A percentile compares a stretch with the other conserved stretches of the same genome.
Evolutionary conservation across 2,113 vertebrate genomes (phyloP).

Genomic region (Condylura cristata): DNA sequence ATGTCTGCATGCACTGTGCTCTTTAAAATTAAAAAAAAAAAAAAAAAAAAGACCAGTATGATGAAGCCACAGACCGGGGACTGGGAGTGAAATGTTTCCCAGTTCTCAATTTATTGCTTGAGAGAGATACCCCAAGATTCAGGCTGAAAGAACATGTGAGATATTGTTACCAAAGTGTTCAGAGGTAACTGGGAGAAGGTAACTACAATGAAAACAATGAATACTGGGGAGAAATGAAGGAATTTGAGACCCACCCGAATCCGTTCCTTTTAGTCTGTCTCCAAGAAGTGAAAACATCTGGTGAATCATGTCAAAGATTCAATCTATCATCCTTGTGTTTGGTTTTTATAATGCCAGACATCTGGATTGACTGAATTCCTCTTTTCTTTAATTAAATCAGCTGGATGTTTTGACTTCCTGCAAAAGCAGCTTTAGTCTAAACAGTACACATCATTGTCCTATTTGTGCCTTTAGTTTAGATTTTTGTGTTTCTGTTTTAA

Average conservation of each 20-base stretch:
- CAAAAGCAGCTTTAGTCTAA: slow-evolving; percentile 44
- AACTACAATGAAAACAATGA: slow-evolving; percentile 35
- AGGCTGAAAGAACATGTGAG: slow-evolving; percentile 26
- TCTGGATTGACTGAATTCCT: slow-evolving; percentile 69
- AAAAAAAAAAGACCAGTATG: background rate
- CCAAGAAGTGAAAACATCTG: slow-evolving; percentile 76
- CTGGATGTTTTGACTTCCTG: slow-evolving; percentile 61
- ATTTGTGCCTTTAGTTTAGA: background rate
- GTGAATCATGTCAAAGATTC: slow-evolving; percentile 70
- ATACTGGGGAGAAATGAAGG: slow-evolving; percentile 28
- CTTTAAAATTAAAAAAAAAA: background rate
- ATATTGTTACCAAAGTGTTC: background rate
- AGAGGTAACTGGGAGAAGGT: slow-evolving; percentile 3
- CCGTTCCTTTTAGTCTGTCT: slow-evolving; percentile 67
- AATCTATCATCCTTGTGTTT: slow-evolving; percentile 67
- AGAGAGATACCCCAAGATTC: slow-evolving; percentile 6
- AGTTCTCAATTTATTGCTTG: slow-evolving; percentile 33
- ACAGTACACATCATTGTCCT: background rate
- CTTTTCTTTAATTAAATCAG: slow-evolving; percentile 74
- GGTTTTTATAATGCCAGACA: slow-evolving; percentile 72
- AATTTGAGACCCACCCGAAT: slow-evolving; percentile 64
- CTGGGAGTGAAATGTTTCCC: background rate
- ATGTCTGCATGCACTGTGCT: background rate
- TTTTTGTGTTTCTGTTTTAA: slow-evolving; percentile 17
- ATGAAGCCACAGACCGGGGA: background rate